Evolutionary conservation across 2,113 vertebrate species (phyloP), one percentile per base, ranked within the genome.

Genomic region (Ardeotis arabs): DNA sequence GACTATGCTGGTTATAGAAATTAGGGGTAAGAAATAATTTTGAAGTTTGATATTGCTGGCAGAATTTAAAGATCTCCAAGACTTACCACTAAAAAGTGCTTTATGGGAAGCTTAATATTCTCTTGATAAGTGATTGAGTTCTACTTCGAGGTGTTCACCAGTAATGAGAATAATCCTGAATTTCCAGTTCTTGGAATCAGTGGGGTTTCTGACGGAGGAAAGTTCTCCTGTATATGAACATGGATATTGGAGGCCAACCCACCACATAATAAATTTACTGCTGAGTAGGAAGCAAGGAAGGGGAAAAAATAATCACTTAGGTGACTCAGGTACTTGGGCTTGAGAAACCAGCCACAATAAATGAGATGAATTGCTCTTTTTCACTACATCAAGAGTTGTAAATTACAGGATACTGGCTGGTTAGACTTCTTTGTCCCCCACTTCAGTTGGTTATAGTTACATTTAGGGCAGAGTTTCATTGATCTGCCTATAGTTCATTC

Each of bases 401-500:
- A 59, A 87, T 95, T 89, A 87, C 52, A 84, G 88, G 84, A 86
- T 82, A 94, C 45, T 14, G 31, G 67, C 84, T 88, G 37, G 92
- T 94, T 82, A 91, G 58, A 66, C 77, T 87, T 92, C 68, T 88
- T 87, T 7, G 41, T 55, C 77, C 33, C 64, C 68, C 47, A 85
- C 62, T 31, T 90, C 90, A 96, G 76, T 27, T 89, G 55, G 72
- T 93, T 96, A 92, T 47, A 86, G 87, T 97, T 94, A 92, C 45
- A 79, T 95, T 94, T 90, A 96, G 78, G 72, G 89, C 89, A 82
- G 84, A 73, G 24, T 87, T 95, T 95, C 87, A 94, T 50, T 90
- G 94, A 94, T 96, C 93, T 96, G 74, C 66, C 67, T 66, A 27
- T 67, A 96, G 82, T 88, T 94, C 93, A 87, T 97, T 96, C 96